Evolutionary conservation across 2,113 vertebrate species (phyloP), one percentile per base, ranked within the genome.

Genomic region (Ceyx cyanopectus): DNA sequence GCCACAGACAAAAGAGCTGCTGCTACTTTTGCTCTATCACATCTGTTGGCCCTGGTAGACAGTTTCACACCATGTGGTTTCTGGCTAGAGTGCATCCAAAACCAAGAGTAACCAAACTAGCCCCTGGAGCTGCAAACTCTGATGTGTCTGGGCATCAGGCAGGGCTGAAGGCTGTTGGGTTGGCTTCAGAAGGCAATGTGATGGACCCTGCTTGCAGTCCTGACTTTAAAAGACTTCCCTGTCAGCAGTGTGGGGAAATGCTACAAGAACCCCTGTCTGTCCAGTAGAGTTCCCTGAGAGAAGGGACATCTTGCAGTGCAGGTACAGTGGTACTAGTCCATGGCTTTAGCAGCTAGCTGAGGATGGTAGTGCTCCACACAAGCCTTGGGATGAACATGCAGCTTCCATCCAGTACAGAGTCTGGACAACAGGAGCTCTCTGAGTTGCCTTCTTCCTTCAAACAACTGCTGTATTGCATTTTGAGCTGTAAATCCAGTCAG

Each of bases 1-100:
- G 67, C 34, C 2, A 0, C 11, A 50, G 51, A 22, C 2, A 1
- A 81, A 21, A 11, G 16, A 40, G 30, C 1, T 11, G 37, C 46
- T 27, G 62, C 12, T 40, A 11, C 46, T 54, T 24, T 54, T 75
- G 56, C 26, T 1, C 1, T 58, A 10, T 9, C 29, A 69, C 37
- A 5, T 40, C 26, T 70, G 46, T 7, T 48, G 66, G 24, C 50
- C 21, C 32, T 53, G 67, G 30, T 4, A 11, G 41, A 7, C 16
- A 12, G 48, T 46, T 24, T 41, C 34, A 19, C 32, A 27, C 4
- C 12, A n/a, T 6, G 60, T 21, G 15, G 12, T 14, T 84, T 45
- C 37, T 69, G 74, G 14, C 29, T 29, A 10, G 21, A 30, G 32
- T 68, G n/a, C 41, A 23, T 24, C 40, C 56, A 30, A 68, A 67